Conservation (phyloP, 2,797 vertebrate species). For the Labroides dimidiatus region DNA sequence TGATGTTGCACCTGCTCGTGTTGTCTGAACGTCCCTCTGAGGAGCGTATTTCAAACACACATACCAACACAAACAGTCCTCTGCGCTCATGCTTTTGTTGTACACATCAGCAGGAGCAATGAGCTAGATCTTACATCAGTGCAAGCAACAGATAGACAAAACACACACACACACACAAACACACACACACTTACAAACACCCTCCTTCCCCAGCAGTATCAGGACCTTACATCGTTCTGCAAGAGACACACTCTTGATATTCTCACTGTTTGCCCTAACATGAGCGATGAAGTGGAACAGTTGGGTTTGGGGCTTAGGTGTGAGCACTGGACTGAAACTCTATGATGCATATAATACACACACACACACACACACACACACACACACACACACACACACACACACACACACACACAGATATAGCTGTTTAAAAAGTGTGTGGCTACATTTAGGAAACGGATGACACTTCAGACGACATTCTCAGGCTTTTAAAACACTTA, state of each 20-base stretch:
- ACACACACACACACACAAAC: constrained; percentile 15
- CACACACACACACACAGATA: background rate
- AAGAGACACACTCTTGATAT: constrained; percentile 49
- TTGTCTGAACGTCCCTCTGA: constrained; percentile 9
- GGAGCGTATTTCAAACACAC: constrained; percentile 1
- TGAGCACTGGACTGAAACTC: constrained; percentile 45
- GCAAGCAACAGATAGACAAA: constrained; percentile 19
- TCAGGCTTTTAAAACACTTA: background rate
- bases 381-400: constrained; percentile 1
- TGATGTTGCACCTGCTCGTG: constrained; percentile 11
- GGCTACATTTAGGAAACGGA: background rate
- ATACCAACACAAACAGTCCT: background rate
- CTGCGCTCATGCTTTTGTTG: constrained; percentile 34
- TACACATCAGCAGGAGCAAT: constrained; percentile 40
- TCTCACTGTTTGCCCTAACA: constrained; percentile 44
- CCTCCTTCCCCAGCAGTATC: constrained; percentile 42
- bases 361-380: background rate
- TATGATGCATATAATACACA: constrained; percentile 20
- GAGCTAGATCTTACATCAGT: constrained; percentile 39
- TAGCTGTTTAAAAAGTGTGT: background rate
- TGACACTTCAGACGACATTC: background rate
- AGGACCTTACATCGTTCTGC: constrained; percentile 54
- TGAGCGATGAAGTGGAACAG: constrained; percentile 48
- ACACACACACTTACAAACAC: constrained; percentile 16
- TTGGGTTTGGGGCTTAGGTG: constrained; percentile 18